phyloP scores from a whole-genome alignment of 2,113 vertebrate species.

The Gallinago paraguaiae region DNA sequence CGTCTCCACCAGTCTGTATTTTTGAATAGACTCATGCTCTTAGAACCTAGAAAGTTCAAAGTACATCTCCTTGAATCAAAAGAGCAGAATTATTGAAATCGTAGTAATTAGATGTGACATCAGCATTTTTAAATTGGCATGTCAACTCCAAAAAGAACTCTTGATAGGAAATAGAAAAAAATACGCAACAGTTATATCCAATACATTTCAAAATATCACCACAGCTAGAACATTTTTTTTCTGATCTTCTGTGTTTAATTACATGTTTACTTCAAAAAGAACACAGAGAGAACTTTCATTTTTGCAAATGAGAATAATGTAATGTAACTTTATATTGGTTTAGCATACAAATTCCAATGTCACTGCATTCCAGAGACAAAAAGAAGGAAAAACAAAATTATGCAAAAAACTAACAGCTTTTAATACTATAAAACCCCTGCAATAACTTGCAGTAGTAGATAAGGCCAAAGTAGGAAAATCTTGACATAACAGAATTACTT shows the following conservation, averaged over 20 bases:
- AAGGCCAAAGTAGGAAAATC: neutral
- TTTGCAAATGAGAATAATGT: neutral
- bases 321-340: neutral
- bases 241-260: neutral
- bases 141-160: neutral
- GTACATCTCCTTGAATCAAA: neutral
- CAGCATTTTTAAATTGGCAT: neutral
- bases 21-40: neutral
- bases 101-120: neutral
- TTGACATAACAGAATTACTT: neutral
- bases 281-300: neutral
- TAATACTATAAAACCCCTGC: neutral
- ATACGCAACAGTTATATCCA: neutral
- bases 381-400: neutral
- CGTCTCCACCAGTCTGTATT: neutral
- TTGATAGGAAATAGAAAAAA: fast-evolving
- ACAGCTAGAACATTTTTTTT: neutral
- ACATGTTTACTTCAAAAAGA: conserved; percentile 5
- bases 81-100: neutral
- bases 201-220: neutral
- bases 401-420: neutral
- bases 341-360: neutral
- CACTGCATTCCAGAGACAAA: neutral
- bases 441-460: neutral
- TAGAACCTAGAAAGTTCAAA: neutral